A percentile compares a stretch with the other conserved stretches of the same genome.
Conservation (phyloP, 2,888 invertebrate genomes). For the Willowsia nigromaculata region DNA sequence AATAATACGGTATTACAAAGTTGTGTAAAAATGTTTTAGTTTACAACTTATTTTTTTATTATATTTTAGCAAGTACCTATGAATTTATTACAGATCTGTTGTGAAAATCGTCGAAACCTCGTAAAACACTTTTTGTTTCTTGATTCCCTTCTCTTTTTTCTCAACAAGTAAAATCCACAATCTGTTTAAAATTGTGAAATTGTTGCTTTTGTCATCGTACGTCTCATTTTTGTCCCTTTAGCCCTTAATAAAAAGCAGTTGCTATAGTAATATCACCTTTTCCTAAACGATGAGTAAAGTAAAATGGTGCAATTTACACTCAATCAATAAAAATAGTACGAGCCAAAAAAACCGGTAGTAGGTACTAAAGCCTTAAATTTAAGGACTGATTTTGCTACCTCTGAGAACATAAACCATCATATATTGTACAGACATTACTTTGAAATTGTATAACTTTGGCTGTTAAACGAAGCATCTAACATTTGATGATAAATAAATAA, state of each 20-base stretch:
- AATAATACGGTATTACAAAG: background rate
- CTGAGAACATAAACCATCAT: background rate
- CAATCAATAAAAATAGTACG: constrained; percentile 41
- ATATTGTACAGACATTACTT: background rate
- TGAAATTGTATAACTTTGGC: background rate
- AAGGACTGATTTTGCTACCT: background rate
- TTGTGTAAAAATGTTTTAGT: background rate
- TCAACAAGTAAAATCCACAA: background rate
- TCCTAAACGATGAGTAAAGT: background rate
- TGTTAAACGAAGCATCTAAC: background rate
- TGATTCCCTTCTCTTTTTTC: background rate
- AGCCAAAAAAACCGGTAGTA: background rate
- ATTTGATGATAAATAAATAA: background rate
- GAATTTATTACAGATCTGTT: constrained; percentile 10
- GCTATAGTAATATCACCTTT: too few species aligned
- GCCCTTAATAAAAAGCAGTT: too few species aligned
- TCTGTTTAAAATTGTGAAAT: too few species aligned
- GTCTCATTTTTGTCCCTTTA: too few species aligned
- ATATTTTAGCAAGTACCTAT: constrained; percentile 25
- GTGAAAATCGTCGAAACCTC: background rate
- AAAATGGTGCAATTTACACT: constrained; percentile 47
- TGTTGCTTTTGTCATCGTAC: too few species aligned
- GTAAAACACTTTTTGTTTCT: background rate
- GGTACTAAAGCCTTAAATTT: background rate
- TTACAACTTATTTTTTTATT: background rate